phyloP scores from a whole-genome alignment of 2,888 invertebrate species.

The Nymphalis polychloros region DNA sequence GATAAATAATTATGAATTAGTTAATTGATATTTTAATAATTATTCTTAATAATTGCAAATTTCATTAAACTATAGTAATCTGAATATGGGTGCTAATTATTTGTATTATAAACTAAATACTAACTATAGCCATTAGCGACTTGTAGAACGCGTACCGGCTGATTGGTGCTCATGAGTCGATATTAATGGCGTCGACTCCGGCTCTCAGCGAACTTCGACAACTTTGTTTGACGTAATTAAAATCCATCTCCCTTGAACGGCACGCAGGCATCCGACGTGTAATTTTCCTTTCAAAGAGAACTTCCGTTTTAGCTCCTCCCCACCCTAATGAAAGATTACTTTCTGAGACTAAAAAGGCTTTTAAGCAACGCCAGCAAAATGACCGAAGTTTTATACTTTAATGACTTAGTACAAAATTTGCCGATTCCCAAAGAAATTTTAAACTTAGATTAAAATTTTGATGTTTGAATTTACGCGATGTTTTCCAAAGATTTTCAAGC shows the following conservation, averaged over 20 bases:
- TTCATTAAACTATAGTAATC: too few species aligned
- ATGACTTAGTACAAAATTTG: conserved; percentile 82
- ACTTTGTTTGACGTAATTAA: conserved; percentile 80
- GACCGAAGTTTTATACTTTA: conserved; percentile 82
- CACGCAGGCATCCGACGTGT: conserved; percentile 75
- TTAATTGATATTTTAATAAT: too few species aligned
- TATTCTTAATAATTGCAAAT: too few species aligned
- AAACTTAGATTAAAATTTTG: conserved; percentile 82
- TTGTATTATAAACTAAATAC: not conserved
- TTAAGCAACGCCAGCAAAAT: conserved; percentile 81
- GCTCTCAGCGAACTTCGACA: conserved; percentile 58
- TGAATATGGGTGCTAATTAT: too few species aligned
- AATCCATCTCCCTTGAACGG: conserved; percentile 74
- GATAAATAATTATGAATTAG: too few species aligned
- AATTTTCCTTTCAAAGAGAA: conserved; percentile 82
- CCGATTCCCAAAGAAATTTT: conserved; percentile 80
- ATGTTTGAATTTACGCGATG: conserved; percentile 76
- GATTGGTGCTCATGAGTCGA: conserved; percentile 40
- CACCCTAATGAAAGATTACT: conserved; percentile 81
- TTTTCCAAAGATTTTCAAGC: conserved; percentile 67
- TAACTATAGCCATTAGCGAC: conserved; percentile 47
- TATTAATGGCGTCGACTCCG: conserved; percentile 50
- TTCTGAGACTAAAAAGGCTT: conserved; percentile 81
- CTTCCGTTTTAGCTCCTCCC: conserved; percentile 81
- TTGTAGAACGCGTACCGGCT: conserved; percentile 45